These are phyloP conservation scores for Bettongia penicillata DNA, from an alignment of 2,113 vertebrate genomes.

Conservation along the genomic window DNA sequence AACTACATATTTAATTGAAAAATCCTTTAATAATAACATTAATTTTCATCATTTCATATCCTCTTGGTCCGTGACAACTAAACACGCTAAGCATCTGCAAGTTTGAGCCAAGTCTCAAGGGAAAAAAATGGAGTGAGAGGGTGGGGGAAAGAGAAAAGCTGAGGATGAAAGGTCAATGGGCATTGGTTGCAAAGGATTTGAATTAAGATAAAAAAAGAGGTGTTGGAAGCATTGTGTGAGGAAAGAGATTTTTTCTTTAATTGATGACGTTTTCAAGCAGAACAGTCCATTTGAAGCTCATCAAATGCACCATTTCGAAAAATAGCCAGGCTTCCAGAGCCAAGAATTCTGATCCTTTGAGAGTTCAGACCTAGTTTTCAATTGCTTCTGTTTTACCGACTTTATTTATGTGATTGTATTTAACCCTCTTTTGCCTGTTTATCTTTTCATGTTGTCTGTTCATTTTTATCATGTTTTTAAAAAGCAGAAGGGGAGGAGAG, in stretches of 20 bases:
- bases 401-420: neutral
- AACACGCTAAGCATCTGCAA: neutral
- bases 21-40: constrained; percentile 81
- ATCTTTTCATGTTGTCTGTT: constrained; percentile 1
- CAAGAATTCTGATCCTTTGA: neutral
- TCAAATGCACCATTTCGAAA: neutral
- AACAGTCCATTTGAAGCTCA: neutral
- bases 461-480: neutral
- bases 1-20: constrained; percentile 77
- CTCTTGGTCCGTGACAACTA: constrained; percentile 43
- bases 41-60: constrained; percentile 76
- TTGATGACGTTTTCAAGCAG: neutral
- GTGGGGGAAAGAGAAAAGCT: rapidly evolving
- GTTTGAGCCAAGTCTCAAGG: neutral
- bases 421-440: neutral
- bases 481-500: neutral
- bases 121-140: rapidly evolving
- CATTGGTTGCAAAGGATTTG: neutral
- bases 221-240: neutral
- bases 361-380: neutral
- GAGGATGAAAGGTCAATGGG: neutral
- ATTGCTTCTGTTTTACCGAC: neutral
- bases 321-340: neutral
- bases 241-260: neutral
- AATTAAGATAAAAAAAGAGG: constrained; percentile 3